Percentiles rank a stretch among this genome's conserved stretches.
Evolutionary conservation across 2,113 vertebrate genomes (phyloP).

Genomic region (Sceloporus undulatus): DNA sequence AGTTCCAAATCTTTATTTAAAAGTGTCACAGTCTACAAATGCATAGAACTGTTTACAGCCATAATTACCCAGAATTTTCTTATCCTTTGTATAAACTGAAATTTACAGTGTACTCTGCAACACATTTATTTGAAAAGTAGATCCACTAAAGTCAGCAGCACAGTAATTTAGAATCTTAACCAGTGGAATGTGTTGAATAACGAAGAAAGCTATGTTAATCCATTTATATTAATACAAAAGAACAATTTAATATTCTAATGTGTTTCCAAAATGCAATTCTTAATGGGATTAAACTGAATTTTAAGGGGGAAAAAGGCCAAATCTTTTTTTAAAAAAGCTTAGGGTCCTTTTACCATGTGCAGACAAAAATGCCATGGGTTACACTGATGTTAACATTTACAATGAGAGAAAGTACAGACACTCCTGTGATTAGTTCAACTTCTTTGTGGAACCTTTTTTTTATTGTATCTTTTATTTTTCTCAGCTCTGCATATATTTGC

Average conservation of each 20-base stretch:
- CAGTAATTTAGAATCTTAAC: conserved; percentile 13
- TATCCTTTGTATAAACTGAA: neutral
- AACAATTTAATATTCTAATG: conserved; percentile 17
- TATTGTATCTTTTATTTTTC: conserved; percentile 12
- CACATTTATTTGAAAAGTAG: neutral
- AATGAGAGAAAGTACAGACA: conserved; percentile 19
- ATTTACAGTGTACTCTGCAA: neutral
- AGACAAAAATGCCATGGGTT: conserved; percentile 13
- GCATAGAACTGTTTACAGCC: neutral
- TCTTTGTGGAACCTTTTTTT: conserved; percentile 19
- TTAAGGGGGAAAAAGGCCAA: conserved; percentile 12
- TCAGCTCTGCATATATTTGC: conserved; percentile 33
- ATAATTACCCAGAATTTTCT: neutral
- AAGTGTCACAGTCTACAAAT: neutral
- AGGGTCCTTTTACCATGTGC: conserved; percentile 13
- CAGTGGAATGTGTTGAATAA: neutral
- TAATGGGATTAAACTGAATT: conserved; percentile 31
- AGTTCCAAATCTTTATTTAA: neutral
- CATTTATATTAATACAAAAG: conserved; percentile 21
- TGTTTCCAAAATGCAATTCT: conserved; percentile 14
- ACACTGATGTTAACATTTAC: conserved; percentile 21
- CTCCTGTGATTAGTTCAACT: conserved; percentile 12
- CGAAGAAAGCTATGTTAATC: neutral
- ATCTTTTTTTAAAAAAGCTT: neutral
- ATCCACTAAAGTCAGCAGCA: neutral